Conservation (phyloP, 2,113 vertebrate species). For the Cyanistes caeruleus region DNA sequence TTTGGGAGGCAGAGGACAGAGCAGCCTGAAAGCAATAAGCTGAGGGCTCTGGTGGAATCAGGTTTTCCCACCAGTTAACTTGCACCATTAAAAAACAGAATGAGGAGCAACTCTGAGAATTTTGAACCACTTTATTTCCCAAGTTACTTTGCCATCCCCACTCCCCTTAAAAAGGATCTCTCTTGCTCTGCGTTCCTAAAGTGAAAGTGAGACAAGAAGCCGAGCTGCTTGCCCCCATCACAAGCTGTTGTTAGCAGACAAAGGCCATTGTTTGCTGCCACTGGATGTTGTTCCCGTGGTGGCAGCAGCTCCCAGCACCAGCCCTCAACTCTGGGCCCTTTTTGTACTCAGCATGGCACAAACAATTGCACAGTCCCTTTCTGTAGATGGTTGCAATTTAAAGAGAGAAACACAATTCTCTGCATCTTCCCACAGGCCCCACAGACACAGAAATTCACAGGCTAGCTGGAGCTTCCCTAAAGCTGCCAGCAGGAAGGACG, state of each 20-base stretch:
- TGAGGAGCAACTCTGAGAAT: not conserved
- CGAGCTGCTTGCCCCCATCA: not conserved
- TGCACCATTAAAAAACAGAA: not conserved
- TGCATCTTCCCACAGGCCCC: not conserved
- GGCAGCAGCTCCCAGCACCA: not conserved
- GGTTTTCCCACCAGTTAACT: not conserved
- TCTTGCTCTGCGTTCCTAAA: not conserved
- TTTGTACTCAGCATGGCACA: not conserved
- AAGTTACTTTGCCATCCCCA: not conserved
- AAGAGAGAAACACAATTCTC: not conserved
- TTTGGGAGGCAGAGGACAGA: not conserved
- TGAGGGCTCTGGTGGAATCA: not conserved
- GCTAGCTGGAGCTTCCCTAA: not conserved
- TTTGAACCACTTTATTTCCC: not conserved
- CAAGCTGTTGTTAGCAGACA: not conserved
- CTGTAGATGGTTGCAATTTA: not conserved
- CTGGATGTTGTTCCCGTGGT: not conserved
- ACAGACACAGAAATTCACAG: not conserved
- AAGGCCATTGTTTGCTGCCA: constrained; percentile 38
- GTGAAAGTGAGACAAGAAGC: not conserved
- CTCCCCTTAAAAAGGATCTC: not conserved
- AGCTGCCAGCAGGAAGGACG: not conserved
- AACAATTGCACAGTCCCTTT: not conserved
- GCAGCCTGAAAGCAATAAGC: not conserved
- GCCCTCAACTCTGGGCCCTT: not conserved